A percentile compares a stretch with the other conserved stretches of the same genome.
Evolutionary conservation across 2,888 invertebrate species (phyloP).

Genomic region (Cosmopolites sordidus): DNA sequence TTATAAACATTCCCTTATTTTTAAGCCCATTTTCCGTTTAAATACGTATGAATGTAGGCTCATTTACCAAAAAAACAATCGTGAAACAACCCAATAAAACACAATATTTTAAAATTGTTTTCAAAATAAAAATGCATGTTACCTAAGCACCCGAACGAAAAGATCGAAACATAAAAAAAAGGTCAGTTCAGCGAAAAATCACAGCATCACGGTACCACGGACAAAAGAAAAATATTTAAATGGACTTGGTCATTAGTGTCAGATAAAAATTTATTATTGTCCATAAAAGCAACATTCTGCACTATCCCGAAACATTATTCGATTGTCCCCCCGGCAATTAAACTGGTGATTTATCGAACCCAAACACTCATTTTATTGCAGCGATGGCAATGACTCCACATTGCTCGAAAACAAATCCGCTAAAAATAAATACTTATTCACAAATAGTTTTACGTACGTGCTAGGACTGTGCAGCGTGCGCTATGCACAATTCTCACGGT

Average conservation of each 20-base stretch:
- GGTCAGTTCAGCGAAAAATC: no score
- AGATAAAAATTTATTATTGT: constrained; percentile 1
- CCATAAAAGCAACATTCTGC: background rate
- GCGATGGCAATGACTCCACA: constrained; percentile 1
- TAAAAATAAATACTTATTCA: background rate
- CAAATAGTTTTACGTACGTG: background rate
- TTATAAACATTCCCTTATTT: no score
- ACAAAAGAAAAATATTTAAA: background rate
- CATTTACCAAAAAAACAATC: background rate
- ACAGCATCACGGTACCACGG: no score
- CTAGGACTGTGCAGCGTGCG: no score
- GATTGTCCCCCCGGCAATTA: background rate
- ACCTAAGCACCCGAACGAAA: no score
- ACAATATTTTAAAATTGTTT: background rate
- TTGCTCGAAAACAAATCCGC: background rate
- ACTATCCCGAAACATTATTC: background rate
- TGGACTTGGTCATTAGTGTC: background rate
- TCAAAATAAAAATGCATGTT: no score
- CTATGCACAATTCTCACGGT: no score
- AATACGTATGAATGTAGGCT: no score
- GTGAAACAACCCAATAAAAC: background rate
- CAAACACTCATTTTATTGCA: background rate
- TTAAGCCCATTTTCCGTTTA: no score
- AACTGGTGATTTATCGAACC: background rate
- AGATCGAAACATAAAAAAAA: no score